Evolutionary conservation across 2,113 vertebrate genomes (phyloP).

Genomic region (Oceanites oceanicus): DNA sequence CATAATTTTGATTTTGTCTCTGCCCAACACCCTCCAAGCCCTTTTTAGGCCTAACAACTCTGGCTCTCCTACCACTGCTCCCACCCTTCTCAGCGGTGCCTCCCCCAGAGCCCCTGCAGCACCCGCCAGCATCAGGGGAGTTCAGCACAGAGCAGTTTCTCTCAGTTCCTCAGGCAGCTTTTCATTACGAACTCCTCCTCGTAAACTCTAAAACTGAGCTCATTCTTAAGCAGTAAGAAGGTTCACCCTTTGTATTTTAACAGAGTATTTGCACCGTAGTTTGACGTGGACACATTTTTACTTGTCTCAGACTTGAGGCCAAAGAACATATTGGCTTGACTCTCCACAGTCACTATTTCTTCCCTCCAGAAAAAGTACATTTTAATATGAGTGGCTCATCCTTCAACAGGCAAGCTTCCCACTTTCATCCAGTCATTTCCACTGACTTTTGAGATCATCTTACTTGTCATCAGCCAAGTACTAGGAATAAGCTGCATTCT

Average conservation of each 20-base stretch:
- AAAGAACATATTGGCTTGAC: neutral
- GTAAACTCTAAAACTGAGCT: neutral
- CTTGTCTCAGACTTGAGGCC: neutral
- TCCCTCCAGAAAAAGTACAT: neutral
- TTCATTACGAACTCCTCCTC: neutral
- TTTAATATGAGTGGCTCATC: neutral
- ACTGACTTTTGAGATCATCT: neutral
- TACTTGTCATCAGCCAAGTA: neutral
- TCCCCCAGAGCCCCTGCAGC: neutral
- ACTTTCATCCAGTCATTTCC: neutral
- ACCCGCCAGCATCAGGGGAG: neutral
- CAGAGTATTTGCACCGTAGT: neutral
- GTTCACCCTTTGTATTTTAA: neutral
- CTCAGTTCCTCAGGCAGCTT: neutral
- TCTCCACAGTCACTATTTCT: neutral
- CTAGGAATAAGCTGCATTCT: neutral
- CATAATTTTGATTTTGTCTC: neutral
- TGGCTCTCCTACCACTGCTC: neutral
- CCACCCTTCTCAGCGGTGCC: neutral
- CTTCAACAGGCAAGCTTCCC: neutral
- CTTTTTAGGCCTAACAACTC: neutral
- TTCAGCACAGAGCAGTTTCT: accelerated
- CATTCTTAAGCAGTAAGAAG: accelerated
- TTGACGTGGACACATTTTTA: neutral
- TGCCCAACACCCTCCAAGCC: neutral